Conservation (phyloP, 92 coral and sea anemone genomes). For the Epizoanthus ramosus region DNA sequence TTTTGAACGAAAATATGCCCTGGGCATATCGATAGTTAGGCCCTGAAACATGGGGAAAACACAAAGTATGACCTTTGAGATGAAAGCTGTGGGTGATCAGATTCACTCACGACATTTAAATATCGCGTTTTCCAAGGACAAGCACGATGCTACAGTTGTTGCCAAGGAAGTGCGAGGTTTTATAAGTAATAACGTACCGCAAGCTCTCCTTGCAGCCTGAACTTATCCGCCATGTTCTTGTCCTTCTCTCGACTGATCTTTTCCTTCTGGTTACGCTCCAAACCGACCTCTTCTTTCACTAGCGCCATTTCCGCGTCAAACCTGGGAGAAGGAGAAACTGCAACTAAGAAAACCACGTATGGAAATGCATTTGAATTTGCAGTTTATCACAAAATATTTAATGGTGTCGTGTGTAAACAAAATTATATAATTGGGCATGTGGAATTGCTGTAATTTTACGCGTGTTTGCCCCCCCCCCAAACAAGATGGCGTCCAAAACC, state of each 20-base stretch:
- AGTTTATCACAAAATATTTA: background rate
- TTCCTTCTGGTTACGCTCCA: slow-evolving; percentile 77
- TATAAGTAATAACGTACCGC: slow-evolving; percentile 47
- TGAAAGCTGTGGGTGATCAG: too few species aligned
- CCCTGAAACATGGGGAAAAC: too few species aligned
- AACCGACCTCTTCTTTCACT: slow-evolving; percentile 73
- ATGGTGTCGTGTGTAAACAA: background rate
- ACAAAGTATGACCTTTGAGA: too few species aligned
- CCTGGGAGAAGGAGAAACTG: slow-evolving; percentile 45
- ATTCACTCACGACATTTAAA: too few species aligned
- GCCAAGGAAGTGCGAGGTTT: background rate
- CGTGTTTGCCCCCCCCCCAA: too few species aligned
- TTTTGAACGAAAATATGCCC: too few species aligned
- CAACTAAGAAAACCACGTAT: background rate
- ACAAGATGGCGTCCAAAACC: too few species aligned
- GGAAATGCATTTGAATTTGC: background rate
- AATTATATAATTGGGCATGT: too few species aligned
- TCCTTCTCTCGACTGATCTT: slow-evolving; percentile 91
- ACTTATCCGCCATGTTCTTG: slow-evolving; percentile 72
- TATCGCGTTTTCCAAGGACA: too few species aligned
- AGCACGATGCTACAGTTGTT: background rate
- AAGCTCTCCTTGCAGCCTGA: slow-evolving; percentile 80
- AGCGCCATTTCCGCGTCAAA: slow-evolving; percentile 86
- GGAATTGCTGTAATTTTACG: too few species aligned
- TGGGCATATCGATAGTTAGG: too few species aligned